Evolutionary conservation across 23 tunicate genomes (phyloP).

Genomic region (Trididemnum clinides): DNA sequence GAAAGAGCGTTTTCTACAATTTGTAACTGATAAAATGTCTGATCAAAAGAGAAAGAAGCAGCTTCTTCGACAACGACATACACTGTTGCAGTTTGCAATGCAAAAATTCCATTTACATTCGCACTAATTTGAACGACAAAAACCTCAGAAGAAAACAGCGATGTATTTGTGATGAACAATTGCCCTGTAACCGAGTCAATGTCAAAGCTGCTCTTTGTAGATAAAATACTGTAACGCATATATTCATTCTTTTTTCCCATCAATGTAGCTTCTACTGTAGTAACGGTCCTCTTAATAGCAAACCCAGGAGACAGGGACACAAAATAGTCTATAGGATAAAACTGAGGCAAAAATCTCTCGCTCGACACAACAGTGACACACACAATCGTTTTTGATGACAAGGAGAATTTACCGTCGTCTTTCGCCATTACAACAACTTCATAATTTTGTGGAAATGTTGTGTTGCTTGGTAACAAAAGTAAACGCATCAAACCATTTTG

Average conservation of each 20-base stretch:
- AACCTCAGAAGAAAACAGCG: not conserved
- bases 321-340: conserved; percentile 54
- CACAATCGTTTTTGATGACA: conserved; percentile 27
- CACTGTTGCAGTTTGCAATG: conserved; percentile 5
- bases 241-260: not conserved
- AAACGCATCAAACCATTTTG: not conserved
- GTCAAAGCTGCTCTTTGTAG: conserved; percentile 28
- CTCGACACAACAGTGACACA: conserved; percentile 10
- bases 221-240: not conserved
- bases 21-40: not conserved
- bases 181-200: conserved; percentile 45
- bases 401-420: conserved; percentile 34
- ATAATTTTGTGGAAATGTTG: not conserved
- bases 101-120: not conserved
- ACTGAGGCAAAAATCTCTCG: conserved; percentile 8
- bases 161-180: not conserved
- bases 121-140: conserved; percentile 3
- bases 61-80: conserved; percentile 5
- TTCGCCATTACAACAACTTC: conserved; percentile 24
- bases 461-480: not conserved
- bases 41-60: not conserved
- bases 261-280: conserved; percentile 18
- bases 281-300: not conserved
- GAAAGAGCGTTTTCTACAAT: conserved; percentile 12
- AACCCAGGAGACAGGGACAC: conserved; percentile 6